These are phyloP conservation scores for Nebria salina DNA, from an alignment of 2,888 invertebrate genomes.

Conservation along the genomic window DNA sequence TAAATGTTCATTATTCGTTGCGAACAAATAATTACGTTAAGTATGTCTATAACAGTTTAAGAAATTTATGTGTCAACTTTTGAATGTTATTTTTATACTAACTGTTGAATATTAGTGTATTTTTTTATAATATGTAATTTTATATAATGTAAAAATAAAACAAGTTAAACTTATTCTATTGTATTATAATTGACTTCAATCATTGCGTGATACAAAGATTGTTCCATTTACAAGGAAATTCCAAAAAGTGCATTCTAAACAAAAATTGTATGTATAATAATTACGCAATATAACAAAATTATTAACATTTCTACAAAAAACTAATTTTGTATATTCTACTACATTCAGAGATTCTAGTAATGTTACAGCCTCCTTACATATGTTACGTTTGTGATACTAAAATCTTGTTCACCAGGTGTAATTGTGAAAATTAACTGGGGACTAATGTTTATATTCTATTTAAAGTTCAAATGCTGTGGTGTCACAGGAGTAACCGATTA, in stretches of 20 bases:
- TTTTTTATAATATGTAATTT: conserved; percentile 42
- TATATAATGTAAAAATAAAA: conserved; percentile 37
- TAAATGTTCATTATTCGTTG: neutral
- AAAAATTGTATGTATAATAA: too few relatives aligned
- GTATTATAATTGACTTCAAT: neutral
- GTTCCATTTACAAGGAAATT: neutral
- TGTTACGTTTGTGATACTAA: neutral
- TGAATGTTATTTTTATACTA: conserved; percentile 35
- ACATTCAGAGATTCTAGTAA: too few relatives aligned
- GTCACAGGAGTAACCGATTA: conserved; percentile 54
- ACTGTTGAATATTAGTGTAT: conserved; percentile 33
- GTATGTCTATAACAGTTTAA: conserved; percentile 3
- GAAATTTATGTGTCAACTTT: conserved; percentile 11
- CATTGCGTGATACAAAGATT: neutral
- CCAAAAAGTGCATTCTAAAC: too few relatives aligned
- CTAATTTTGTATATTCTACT: too few relatives aligned
- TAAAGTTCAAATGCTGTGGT: conserved; percentile 54
- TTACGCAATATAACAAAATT: too few relatives aligned
- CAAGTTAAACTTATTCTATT: conserved; percentile 2
- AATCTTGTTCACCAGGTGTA: neutral
- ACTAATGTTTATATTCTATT: neutral
- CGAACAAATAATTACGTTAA: conserved; percentile 8
- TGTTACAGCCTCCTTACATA: too few relatives aligned
- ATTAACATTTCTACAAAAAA: too few relatives aligned
- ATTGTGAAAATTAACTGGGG: neutral